Percentiles rank a stretch among this genome's conserved stretches.
Evolutionary conservation across 2,888 invertebrate species (phyloP).

Genomic region (Meiosimyza decipiens): DNA sequence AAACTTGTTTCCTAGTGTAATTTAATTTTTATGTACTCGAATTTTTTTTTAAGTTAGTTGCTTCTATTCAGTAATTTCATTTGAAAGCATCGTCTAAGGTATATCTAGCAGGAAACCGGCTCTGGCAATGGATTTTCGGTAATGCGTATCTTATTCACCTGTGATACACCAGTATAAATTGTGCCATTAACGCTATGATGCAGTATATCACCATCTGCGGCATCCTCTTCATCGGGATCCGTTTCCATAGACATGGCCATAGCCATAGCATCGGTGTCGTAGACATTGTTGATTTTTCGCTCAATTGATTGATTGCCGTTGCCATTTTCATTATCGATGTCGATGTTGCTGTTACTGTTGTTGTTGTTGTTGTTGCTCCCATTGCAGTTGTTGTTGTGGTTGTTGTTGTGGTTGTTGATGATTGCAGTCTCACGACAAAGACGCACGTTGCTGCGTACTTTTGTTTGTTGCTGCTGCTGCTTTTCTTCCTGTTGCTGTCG

Average conservation of each 20-base stretch:
- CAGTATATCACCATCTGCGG: constrained; percentile 34
- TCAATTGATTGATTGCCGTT: constrained; percentile 41
- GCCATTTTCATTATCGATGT: constrained; percentile 46
- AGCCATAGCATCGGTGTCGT: constrained; percentile 46
- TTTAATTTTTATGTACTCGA: constrained; percentile 1
- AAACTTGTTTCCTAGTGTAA: too few species aligned
- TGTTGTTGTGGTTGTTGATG: constrained; percentile 18
- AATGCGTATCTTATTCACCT: constrained; percentile 65
- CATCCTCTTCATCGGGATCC: constrained; percentile 47
- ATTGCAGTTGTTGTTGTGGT: constrained; percentile 5
- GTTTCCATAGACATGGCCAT: constrained; percentile 49
- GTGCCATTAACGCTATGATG: constrained; percentile 53
- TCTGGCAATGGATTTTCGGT: constrained; percentile 67
- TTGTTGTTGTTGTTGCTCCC: constrained; percentile 18
- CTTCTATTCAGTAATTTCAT: constrained; percentile 27
- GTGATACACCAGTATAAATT: constrained; percentile 55
- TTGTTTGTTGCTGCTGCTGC: constrained; percentile 44
- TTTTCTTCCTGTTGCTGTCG: constrained; percentile 46
- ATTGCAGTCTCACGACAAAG: constrained; percentile 60
- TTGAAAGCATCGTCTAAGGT: neutral
- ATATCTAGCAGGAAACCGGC: constrained; percentile 63
- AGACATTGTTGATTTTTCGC: constrained; percentile 46
- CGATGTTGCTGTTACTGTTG: constrained; percentile 28
- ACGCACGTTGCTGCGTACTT: constrained; percentile 57
- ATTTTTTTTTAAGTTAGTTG: constrained; percentile 19